A percentile compares a stretch with the other conserved stretches of the same genome.
phyloP scores from a whole-genome alignment of 2,888 invertebrate species.

The Mylabris sibirica region DNA sequence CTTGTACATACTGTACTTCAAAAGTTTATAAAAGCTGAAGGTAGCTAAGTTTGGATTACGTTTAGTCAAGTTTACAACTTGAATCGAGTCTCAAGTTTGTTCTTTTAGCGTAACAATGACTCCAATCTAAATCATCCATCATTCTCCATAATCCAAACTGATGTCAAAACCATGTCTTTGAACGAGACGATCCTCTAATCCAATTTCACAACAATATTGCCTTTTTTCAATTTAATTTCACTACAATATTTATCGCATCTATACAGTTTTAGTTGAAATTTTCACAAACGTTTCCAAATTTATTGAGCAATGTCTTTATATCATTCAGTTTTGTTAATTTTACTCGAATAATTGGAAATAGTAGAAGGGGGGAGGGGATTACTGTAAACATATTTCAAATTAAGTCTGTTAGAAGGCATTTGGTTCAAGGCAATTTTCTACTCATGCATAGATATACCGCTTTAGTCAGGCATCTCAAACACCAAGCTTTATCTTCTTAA shows the following conservation, averaged over 20 bases:
- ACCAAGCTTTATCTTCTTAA: constrained; percentile 51
- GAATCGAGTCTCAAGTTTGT: constrained; percentile 20
- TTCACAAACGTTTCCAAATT: background rate
- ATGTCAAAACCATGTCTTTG: constrained; percentile 17
- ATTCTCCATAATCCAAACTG: constrained; percentile 28
- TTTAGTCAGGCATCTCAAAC: constrained; percentile 44
- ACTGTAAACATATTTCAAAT: constrained; percentile 39
- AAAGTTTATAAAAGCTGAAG: constrained; percentile 21
- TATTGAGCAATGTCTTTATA: background rate
- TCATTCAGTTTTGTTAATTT: background rate
- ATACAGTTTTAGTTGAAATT: background rate
- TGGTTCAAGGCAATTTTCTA: constrained; percentile 21
- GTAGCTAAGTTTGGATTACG: constrained; percentile 28
- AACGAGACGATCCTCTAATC: constrained; percentile 6
- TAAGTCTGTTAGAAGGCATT: constrained; percentile 31
- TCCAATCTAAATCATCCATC: constrained; percentile 26
- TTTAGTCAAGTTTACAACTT: constrained; percentile 29
- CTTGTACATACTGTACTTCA: background rate
- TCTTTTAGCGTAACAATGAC: constrained; percentile 18
- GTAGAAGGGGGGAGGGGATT: constrained; percentile 6
- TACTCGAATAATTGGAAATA: background rate
- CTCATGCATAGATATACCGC: constrained; percentile 35
- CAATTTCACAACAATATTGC: constrained; percentile 8
- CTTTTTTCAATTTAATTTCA: constrained; percentile 8
- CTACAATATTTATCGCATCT: constrained; percentile 8